Percentiles rank a stretch among this genome's conserved stretches.
These are phyloP conservation scores for Acrobasis consociella DNA, from an alignment of 2,888 invertebrate genomes.

Conservation along the genomic window DNA sequence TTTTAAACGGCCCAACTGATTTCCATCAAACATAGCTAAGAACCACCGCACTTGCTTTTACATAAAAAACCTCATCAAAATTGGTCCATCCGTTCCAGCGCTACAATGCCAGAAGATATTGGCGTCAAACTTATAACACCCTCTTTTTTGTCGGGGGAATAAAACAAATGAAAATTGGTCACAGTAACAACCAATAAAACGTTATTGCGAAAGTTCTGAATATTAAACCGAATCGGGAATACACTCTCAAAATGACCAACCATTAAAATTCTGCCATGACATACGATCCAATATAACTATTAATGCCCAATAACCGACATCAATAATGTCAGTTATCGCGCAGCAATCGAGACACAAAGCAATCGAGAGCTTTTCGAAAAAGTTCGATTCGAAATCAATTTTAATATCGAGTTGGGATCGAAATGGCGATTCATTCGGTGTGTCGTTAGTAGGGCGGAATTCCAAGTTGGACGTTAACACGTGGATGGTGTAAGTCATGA, in stretches of 20 bases:
- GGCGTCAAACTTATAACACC: too few relatives aligned
- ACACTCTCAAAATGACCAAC: background rate
- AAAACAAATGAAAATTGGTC: too few relatives aligned
- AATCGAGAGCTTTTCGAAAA: conserved; percentile 23
- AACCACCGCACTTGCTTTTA: too few relatives aligned
- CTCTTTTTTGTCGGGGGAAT: too few relatives aligned
- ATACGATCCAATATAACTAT: conserved; percentile 16
- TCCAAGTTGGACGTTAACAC: conserved; percentile 15
- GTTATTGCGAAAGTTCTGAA: background rate
- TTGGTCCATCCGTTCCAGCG: too few relatives aligned
- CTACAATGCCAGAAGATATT: too few relatives aligned
- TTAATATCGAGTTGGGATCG: conserved; percentile 52
- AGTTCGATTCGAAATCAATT: conserved; percentile 61
- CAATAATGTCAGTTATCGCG: conserved; percentile 13
- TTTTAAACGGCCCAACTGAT: too few relatives aligned
- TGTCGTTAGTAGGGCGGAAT: conserved; percentile 43
- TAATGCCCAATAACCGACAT: conserved; percentile 10
- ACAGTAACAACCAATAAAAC: background rate
- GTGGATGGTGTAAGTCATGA: background rate
- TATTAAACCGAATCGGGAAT: background rate
- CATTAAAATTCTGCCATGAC: conserved; percentile 6
- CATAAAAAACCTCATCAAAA: too few relatives aligned
- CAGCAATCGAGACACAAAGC: conserved; percentile 6
- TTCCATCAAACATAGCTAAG: too few relatives aligned
- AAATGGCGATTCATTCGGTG: conserved; percentile 51